Base-by-base conservation (phyloP, 2,797 vertebrate species). In the Coilia nasus region DNA sequence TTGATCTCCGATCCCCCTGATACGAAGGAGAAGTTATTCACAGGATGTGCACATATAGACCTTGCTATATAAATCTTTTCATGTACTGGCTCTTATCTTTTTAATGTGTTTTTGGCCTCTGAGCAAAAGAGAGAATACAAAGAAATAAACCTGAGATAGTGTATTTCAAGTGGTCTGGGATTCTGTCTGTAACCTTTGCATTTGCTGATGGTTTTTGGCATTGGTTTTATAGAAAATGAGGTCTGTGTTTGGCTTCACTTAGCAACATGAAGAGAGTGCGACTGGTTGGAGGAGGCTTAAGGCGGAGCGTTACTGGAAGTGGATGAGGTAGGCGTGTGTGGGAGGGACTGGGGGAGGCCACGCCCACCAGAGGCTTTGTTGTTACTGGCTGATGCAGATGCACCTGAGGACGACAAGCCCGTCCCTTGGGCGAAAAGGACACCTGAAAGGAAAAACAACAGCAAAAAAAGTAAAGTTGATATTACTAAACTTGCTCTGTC, bases 351-450 rank as follows among this genome's bases (percentile, higher is more conserved):
- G 86, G 90, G 88, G 85, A 92, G 88, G 6, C 83, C 84, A n/a
- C 91, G 92, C 87, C 90, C 84, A 84, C 91, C 88, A 64, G 90
- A 89, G 0, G 90, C 82, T 94, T 97, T 98, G 93, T 86, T 92
- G 93, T 93, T 92, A 83, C 93, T 84, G 0, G 95, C 90, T 6
- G 92, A 93, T 83, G 91, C 92, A 31, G 95, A 91, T 0, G 94
- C 89, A 9, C 93, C 94, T 3, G 97, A 95, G 1, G 96, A 94
- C 84, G 94, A 90, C 28, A 95, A 91, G 57, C 96, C 96, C 0
- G 96, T 92, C 3, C 96, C 95, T 95, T 99, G 98, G 86, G 98
- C 97, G 54, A 98, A 99, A 85, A 99, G 95, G 88, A 99, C 97
- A 88, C 98, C 98, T 99, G 84, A 1, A 88, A 1, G 60, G 86